Percentiles rank a stretch among this genome's conserved stretches.
phyloP scores from a whole-genome alignment of 1,140 invertebrate species.

The Capitella teleta region DNA sequence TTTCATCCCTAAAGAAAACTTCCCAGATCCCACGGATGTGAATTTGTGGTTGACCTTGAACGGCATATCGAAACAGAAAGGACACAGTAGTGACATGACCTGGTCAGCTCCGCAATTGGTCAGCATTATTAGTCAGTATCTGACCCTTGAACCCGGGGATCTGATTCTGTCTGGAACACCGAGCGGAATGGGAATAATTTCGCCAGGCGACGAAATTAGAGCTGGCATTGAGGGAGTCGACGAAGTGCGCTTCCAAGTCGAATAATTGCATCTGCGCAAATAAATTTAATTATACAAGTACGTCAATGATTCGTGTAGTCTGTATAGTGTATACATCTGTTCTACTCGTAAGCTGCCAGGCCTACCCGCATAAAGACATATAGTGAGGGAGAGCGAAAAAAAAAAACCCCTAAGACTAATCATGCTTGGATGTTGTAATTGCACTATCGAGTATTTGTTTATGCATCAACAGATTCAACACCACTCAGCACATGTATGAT shows the following conservation, averaged over 20 bases:
- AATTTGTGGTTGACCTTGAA: slow-evolving; percentile 44
- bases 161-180: slow-evolving; percentile 64
- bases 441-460: no score
- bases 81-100: slow-evolving; percentile 53
- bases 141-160: slow-evolving; percentile 60
- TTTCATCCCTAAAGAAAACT: slow-evolving; percentile 20
- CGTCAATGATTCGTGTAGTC: no score
- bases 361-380: no score
- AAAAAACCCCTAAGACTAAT: no score
- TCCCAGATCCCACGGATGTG: slow-evolving; percentile 51
- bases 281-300: no score
- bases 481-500: no score
- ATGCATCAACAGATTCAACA: no score
- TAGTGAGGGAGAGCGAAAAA: no score
- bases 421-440: no score
- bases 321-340: no score
- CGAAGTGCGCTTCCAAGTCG: background rate
- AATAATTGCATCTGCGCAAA: no score
- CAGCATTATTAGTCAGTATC: slow-evolving; percentile 50
- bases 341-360: no score
- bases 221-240: slow-evolving; percentile 35
- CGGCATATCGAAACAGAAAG: slow-evolving; percentile 13
- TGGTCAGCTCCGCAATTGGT: slow-evolving; percentile 53
- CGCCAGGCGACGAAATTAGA: slow-evolving; percentile 54
- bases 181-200: slow-evolving; percentile 51